These are phyloP conservation scores for Dasyprocta punctata DNA, from an alignment of 2,113 vertebrate genomes.

Conservation along the genomic window DNA sequence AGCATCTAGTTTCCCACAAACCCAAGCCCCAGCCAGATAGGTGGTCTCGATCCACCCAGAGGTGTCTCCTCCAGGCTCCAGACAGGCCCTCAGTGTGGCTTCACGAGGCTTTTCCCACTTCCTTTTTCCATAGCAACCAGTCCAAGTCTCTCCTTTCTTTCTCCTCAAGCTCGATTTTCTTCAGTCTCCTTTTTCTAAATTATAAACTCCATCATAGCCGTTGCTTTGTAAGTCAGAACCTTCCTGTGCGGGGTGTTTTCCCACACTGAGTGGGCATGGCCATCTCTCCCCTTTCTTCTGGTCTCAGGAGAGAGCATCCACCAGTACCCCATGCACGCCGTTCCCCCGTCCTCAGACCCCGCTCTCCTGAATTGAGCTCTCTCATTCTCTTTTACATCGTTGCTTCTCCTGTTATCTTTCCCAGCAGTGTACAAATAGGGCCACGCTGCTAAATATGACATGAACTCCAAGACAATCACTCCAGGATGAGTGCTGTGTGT, in stretches of 20 bases:
- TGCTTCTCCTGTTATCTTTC: background rate
- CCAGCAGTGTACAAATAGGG: background rate
- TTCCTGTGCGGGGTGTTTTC: background rate
- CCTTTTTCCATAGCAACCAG: background rate
- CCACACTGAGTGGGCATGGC: background rate
- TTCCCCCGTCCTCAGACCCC: background rate
- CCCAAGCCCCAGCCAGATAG: background rate
- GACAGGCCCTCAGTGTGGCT: accelerated
- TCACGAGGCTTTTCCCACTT: background rate
- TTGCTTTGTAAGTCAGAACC: background rate
- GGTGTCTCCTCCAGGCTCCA: background rate
- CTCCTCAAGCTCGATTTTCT: background rate
- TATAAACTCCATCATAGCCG: background rate
- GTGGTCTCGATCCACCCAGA: background rate
- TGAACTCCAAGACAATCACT: background rate
- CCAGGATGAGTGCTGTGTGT: background rate
- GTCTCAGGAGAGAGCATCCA: background rate
- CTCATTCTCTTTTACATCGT: background rate
- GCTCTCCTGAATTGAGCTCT: background rate
- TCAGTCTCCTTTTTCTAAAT: background rate
- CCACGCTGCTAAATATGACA: background rate
- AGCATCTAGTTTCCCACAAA: background rate
- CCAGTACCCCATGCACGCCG: too few species aligned
- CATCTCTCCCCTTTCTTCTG: background rate
- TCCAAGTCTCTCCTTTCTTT: background rate